These are phyloP conservation scores for Phodopus roborovskii DNA, from an alignment of 2,113 vertebrate species.

Conservation along the genomic window DNA sequence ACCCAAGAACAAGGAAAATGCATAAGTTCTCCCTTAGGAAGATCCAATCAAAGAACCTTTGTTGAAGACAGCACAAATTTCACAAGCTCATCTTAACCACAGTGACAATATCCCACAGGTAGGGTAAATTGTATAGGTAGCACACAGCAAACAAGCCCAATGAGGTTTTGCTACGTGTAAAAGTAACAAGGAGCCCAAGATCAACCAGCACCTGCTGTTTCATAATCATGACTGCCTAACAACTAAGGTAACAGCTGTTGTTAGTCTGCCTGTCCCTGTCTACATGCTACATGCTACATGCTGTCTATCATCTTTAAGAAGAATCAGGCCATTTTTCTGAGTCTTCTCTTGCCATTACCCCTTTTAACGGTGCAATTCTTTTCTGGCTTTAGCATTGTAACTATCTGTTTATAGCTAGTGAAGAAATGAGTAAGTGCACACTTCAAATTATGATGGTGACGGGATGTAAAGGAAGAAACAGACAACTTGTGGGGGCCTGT, in stretches of 20 bases:
- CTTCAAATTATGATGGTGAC: neutral
- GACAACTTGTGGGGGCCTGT: neutral
- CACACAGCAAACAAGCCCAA: neutral
- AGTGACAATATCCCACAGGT: neutral
- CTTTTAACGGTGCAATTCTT: neutral
- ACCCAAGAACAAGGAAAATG: neutral
- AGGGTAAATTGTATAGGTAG: neutral
- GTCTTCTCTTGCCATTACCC: neutral
- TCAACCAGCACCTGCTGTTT: neutral
- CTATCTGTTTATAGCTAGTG: neutral
- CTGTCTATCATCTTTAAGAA: neutral
- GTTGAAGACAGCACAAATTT: conserved; percentile 20
- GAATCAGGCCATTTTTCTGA: neutral
- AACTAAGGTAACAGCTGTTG: rapidly evolving
- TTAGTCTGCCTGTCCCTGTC: neutral
- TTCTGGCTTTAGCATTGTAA: neutral
- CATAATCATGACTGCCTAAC: neutral
- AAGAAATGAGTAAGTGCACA: neutral
- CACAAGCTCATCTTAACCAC: neutral
- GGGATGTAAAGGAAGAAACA: neutral
- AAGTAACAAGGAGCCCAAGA: neutral
- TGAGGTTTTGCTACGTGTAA: neutral
- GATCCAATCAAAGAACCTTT: neutral
- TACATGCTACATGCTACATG: too few relatives aligned
- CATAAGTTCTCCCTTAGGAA: neutral